Base-by-base conservation (phyloP, 2,888 invertebrate genomes). In the Mechanitis mazaeus region DNA sequence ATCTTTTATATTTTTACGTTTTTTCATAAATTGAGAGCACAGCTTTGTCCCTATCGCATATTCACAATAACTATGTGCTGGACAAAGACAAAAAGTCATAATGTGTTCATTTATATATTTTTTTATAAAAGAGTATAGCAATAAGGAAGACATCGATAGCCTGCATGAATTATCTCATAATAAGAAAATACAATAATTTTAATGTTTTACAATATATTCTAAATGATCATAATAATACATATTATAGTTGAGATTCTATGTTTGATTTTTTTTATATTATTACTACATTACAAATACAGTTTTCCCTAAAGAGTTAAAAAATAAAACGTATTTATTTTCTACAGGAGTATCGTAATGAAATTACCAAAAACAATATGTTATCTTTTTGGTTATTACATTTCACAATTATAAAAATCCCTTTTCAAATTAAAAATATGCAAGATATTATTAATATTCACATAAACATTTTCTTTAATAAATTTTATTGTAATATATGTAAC, bases 111-210 rank as follows among this genome's bases (percentile, higher is more conserved):
- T 47, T 31, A 50, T 50, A 50, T 31, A 31, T n/a, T n/a, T 6
- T 50, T 31, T 31, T 50, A 50, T 85, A 86, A 81, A 84, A 83
- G 84, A 87, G 82, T 90, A 90, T 89, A 90, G 89, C 89, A 85
- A 80, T 84, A 84, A 89, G 90, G 90, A 90, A 90, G 90, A 90
- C 90, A 89, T 90, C 83, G 82, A 88, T 89, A 89, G 90, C 90
- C 89, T 90, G 89, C 89, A 87, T 89, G 77, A 82, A 83, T 87
- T 87, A 81, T 78, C 79, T 82, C 79, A 73, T 79, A 77, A 77
- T 79, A 83, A 83, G 79, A 85, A 79, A 83, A 83, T 80, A 84
- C 72, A 75, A 68, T 78, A 69, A 56, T 61, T 59, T 59, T 63
- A 63, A 31, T 54, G 45, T 61, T 55, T 54, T 47, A 50, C 31